Conservation (phyloP, 2,888 invertebrate genomes). For the Cynaeus angustus region DNA sequence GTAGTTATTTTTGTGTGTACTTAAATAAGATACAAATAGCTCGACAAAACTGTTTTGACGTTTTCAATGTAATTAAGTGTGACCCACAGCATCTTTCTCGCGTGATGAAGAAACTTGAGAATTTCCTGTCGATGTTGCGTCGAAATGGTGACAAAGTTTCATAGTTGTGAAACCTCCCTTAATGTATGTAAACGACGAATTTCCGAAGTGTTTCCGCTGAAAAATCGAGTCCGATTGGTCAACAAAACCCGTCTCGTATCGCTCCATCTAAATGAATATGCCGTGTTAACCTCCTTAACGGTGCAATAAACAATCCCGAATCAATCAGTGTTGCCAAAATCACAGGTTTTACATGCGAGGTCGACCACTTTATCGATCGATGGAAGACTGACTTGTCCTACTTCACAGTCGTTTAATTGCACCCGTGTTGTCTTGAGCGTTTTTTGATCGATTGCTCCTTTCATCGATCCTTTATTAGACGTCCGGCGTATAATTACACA, state of each 20-base stretch:
- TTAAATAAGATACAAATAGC: background rate
- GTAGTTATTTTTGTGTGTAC: no score
- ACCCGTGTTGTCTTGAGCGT: conserved; percentile 35
- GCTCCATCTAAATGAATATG: conserved; percentile 41
- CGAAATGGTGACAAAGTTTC: background rate
- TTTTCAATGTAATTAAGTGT: background rate
- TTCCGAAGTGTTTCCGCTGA: conserved; percentile 23
- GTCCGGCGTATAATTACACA: conserved; percentile 19
- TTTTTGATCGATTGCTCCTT: conserved; percentile 41
- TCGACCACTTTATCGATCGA: conserved; percentile 44
- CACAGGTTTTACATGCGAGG: conserved; percentile 45
- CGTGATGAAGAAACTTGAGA: background rate
- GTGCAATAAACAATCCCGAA: conserved; percentile 46
- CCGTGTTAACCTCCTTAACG: conserved; percentile 45
- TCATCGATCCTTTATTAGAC: conserved; percentile 33
- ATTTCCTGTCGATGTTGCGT: conserved; percentile 5
- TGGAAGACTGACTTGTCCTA: conserved; percentile 49
- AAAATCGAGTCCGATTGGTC: conserved; percentile 15
- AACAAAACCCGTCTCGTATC: conserved; percentile 34
- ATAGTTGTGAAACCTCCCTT: conserved; percentile 25
- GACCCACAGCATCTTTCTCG: background rate
- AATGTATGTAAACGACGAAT: conserved; percentile 16
- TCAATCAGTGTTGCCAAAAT: conserved; percentile 47
- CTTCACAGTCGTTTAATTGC: conserved; percentile 29
- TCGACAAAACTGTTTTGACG: background rate